These are phyloP conservation scores for Acropora tenuis DNA, from an alignment of 64 coral and sea anemone species.

Conservation along the genomic window DNA sequence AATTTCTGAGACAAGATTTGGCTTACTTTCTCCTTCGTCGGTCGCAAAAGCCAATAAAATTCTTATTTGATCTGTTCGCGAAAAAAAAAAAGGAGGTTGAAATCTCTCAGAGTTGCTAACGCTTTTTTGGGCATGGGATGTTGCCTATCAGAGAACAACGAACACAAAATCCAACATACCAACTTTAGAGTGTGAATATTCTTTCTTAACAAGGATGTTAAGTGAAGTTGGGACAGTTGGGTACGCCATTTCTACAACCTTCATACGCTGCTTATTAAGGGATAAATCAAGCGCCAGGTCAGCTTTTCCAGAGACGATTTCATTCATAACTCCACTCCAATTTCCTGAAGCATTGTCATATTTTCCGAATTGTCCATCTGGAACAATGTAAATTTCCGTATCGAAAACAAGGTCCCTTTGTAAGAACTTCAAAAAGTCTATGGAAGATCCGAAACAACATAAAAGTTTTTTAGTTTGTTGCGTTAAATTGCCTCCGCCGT, in stretches of 20 bases:
- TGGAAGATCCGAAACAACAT: conserved; percentile 54
- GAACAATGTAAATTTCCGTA: conserved; percentile 52
- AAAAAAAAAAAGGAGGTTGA: no score
- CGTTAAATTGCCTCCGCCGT: background rate
- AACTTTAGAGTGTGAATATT: background rate
- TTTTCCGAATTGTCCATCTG: conserved; percentile 44
- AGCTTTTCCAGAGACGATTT: conserved; percentile 40
- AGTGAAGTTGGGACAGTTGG: conserved; percentile 29
- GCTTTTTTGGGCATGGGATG: no score
- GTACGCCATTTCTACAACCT: conserved; percentile 8
- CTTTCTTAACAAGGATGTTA: conserved; percentile 56
- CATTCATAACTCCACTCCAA: conserved; percentile 48
- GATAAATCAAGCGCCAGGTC: conserved; percentile 32
- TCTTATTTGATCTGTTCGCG: no score
- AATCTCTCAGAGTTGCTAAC: no score
- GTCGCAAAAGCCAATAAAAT: background rate
- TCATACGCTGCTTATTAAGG: background rate
- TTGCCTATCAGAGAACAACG: background rate
- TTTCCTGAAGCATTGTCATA: background rate
- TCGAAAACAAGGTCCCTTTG: conserved; percentile 56
- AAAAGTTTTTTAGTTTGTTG: background rate
- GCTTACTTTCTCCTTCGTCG: background rate
- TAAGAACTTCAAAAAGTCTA: conserved; percentile 60
- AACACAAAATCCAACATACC: background rate
- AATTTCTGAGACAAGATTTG: background rate